Base-by-base conservation (phyloP, 2,113 vertebrate species). In the Mobula birostris region DNA sequence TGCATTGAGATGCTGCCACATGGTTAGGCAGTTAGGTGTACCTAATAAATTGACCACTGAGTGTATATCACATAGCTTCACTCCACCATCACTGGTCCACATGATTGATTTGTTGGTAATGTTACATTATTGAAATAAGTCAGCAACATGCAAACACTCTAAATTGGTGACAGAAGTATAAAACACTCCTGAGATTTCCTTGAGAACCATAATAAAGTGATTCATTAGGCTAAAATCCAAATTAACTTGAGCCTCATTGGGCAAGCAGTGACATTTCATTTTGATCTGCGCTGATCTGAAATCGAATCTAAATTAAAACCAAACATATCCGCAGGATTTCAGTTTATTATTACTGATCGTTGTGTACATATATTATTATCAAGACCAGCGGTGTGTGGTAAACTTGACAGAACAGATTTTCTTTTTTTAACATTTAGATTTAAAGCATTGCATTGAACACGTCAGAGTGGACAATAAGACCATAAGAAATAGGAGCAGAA, bases 91-190 rank as follows among this genome's bases (percentile, higher is more conserved):
- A 29, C 27, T 87, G 56, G 27, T 63, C 8, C 56, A 4, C 12
- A 27, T 29, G 27, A 87, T 63, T 29, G 83, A 36, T 66, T 66
- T 6, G 29, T 15, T 66, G 29, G 0, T 66, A 66, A 66, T 32
- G 58, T 8, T 90, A n/a, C 83, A 87, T 87, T 88, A n/a, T 88
- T 88, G 63, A 85, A 90, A 90, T 14, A 66, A 90, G 32, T 90
- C 85, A 19, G 17, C 61, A 61, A 90, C 61, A 29, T 66, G 17
- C 85, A 90, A 66, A 90, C 2, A 61, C 9, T 61, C 83, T 87
- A 27, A 87, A 61, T 29, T 29, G 17, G 61, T 32, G 61, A 66
- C 63, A 90, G 14, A 85, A 66, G 63, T 66, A 32, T 66, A 90
- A 90, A 90, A 88, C 27, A 63, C 29, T 63, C 58, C 12, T n/a